phyloP scores from a whole-genome alignment of 2,888 invertebrate genomes.

The Monochamus alternatus region DNA sequence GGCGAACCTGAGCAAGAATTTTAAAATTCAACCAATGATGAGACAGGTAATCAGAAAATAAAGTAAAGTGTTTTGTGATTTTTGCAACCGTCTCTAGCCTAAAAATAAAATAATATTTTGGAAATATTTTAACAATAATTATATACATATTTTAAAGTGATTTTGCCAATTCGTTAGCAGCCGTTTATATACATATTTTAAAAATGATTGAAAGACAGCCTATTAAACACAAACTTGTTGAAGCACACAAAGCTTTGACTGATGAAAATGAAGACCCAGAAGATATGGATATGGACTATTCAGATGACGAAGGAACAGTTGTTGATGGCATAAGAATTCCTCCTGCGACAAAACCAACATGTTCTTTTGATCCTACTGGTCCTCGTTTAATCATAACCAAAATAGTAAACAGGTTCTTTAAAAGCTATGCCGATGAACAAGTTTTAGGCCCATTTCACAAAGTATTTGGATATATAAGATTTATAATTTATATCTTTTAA shows the following conservation, averaged over 20 bases:
- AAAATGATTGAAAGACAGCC: not conserved
- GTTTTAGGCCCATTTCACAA: conserved; percentile 96
- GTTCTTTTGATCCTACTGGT: conserved; percentile 79
- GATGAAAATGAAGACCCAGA: conserved; percentile 37
- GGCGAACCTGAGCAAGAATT: no score
- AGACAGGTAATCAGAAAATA: no score
- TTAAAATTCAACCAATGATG: no score
- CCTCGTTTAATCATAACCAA: conserved; percentile 92
- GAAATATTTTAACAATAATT: not conserved
- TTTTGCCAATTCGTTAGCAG: not conserved
- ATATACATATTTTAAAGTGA: not conserved
- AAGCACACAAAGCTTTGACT: not conserved
- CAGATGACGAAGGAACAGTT: conserved; percentile 80
- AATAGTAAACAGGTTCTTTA: conserved; percentile 95
- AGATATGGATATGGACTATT: conserved; percentile 56
- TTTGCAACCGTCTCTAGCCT: no score
- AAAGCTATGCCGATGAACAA: conserved; percentile 93
- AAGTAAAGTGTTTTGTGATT: no score
- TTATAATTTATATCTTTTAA: not conserved
- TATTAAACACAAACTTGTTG: not conserved
- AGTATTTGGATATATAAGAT: conserved; percentile 71
- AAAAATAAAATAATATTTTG: no score
- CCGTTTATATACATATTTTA: not conserved
- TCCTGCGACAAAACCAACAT: conserved; percentile 80
- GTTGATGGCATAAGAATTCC: conserved; percentile 87